Evolutionary conservation across 2,113 vertebrate genomes (phyloP), one percentile per base, ranked within the genome.

Genomic region (Turdus rufiventris): DNA sequence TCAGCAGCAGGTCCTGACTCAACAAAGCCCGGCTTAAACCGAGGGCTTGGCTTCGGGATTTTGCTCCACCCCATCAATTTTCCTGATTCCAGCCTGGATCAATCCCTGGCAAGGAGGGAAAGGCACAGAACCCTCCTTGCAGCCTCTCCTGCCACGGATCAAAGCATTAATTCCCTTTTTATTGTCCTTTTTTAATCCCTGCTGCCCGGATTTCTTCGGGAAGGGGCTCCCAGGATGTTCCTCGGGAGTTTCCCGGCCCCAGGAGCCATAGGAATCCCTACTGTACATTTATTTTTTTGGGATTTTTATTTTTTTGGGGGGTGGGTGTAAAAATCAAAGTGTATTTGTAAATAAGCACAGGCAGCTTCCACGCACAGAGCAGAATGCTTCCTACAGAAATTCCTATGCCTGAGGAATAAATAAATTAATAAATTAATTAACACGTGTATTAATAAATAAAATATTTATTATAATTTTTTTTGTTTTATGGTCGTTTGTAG

Each of bases 201-300:
- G 67, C 88, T 85, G 91, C 86, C 91, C 26, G 92, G 88, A 86
- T 96, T 95, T 86, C 80, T 84, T 96, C 42, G 77, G 11, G 88
- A 72, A 93, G 79, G 31, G 73, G 88, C 61, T 90, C 97, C 95
- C 92, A 91, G 75, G 83, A 33, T 93, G 75, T 97, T 98, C 92
- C 95, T 97, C 84, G 94, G 97, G 98, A 98, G 93, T 91, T 93
- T 97, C 97, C 97, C 96, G 72, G 96, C 95, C 96, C 96, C 95
- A 51, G 95, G 98, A 97, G 97, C 98, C 97, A 97, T 96, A 97
- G 97, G 53, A 97, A 60, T n/a, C n/a, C 1, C 13, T 25, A 29
- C 60, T 81, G 86, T 45, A 38, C 3, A 6, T 84, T 50, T 8
- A 36, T 45, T 31, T 72, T 75, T 76, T 1, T 11, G 40, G 40